Conservation (phyloP, 1,140 invertebrate species). For the Diprion similis region DNA sequence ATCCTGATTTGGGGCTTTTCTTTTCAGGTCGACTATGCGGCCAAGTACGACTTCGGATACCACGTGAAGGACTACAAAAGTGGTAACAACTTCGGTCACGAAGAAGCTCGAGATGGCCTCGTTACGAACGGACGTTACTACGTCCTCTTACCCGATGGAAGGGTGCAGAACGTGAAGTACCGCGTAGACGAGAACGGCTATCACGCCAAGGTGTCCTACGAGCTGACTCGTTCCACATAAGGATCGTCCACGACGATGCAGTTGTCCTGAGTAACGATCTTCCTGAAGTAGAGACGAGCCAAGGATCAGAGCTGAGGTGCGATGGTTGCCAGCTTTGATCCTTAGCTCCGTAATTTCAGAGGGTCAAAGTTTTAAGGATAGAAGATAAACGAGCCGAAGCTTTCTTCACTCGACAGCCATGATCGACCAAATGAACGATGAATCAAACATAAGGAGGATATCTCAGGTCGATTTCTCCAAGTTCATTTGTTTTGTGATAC, state of each 20-base stretch:
- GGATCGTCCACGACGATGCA: slow-evolving; percentile 31
- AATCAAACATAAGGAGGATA: no score
- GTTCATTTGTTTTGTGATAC: no score
- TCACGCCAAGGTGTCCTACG: slow-evolving; percentile 78
- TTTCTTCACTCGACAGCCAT: no score
- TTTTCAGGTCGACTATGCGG: slow-evolving; percentile 71
- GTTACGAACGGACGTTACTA: slow-evolving; percentile 76
- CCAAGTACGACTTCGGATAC: slow-evolving; percentile 80
- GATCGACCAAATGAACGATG: no score
- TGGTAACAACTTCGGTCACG: slow-evolving; percentile 77
- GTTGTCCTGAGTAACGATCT: neutral
- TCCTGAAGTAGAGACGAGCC: no score
- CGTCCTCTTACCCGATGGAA: slow-evolving; percentile 79
- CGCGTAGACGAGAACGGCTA: slow-evolving; percentile 77
- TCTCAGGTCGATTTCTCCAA: no score
- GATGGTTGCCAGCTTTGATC: no score
- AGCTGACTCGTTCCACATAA: slow-evolving; percentile 35
- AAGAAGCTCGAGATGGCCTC: slow-evolving; percentile 69
- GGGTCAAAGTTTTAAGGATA: no score
- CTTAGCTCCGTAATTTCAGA: no score
- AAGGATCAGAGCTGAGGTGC: no score
- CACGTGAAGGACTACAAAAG: slow-evolving; percentile 71
- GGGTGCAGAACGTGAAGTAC: slow-evolving; percentile 79
- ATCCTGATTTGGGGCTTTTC: slow-evolving; percentile 16
- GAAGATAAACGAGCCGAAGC: no score